Evolutionary conservation across 2,113 vertebrate species (phyloP).

Genomic region (Castor canadensis): DNA sequence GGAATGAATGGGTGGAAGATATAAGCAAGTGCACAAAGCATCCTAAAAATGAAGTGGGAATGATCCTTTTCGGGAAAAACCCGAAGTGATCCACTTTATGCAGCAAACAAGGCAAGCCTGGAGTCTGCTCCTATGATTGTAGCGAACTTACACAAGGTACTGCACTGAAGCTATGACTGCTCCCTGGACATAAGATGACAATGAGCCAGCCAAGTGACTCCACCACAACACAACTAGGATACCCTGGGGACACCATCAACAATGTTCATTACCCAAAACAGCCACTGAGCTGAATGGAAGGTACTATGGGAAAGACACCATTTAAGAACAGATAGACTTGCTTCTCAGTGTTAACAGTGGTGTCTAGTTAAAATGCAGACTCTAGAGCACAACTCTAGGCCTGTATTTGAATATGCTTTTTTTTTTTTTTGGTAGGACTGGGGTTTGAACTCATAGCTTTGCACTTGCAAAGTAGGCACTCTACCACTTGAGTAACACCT

Average conservation of each 20-base stretch:
- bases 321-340: not conserved
- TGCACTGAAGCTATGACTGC: not conserved
- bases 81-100: no score
- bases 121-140: not conserved
- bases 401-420: not conserved
- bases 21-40: constrained; percentile 9
- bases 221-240: not conserved
- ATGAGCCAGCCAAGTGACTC: not conserved
- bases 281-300: not conserved
- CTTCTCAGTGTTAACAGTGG: not conserved
- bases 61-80: not conserved
- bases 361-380: not conserved
- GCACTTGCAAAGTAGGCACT: no score
- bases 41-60: not conserved
- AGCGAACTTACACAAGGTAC: not conserved
- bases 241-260: not conserved
- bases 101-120: not conserved
- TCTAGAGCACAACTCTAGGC: not conserved
- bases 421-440: no score
- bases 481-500: no score
- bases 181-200: not conserved
- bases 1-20: not conserved
- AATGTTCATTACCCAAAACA: not conserved
- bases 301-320: not conserved
- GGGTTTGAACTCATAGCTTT: no score